Base-by-base conservation (phyloP, 1,140 invertebrate species). In the Zaprionus capensis region DNA sequence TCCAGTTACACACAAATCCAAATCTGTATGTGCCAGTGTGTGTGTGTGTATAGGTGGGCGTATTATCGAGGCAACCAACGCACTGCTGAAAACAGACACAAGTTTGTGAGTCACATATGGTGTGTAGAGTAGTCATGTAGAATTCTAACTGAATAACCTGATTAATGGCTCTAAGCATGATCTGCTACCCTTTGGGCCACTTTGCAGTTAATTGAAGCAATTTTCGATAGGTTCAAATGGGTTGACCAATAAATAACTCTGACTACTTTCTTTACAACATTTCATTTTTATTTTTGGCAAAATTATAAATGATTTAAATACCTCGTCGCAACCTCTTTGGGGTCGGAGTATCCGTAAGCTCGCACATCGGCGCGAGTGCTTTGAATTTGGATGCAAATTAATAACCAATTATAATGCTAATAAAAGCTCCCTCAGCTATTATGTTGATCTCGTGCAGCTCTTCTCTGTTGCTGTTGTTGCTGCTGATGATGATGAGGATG, bases 361-460 rank as follows among this genome's bases (percentile, higher is more conserved):
- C 44, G 58, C 56, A 55, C 61, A 49, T 76, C 69, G 71, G 76
- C 69, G 58, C 69, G 58, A 41, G 53, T 53, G 72, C 65, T 82
- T 80, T 85, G 80, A 80, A 82, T 86, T 72, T 59, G 49, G 70
- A 86, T 86, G 83, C 84, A 88, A 86, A 86, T 86, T 88, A 86
- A 86, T 86, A 88, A 70, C 64, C 80, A 80, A 86, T 88, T 86
- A 76, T 83, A 78, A 74, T 86, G 80, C 79, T 76, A 80, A 85
- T 82, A 70, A 82, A 76, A 82, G 26, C 68, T 63, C 36, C 26
- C 51, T 49, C 31, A 58, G 56, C 56, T 34, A 69, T 69, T 61
- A 70, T 58, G 63, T 28, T 44, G 38, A 58, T 38, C 51, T 49
- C 34, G 62, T 65, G 51, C 55, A 41, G 22, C 63, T 56, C 63